These are phyloP conservation scores for Fringilla coelebs DNA, from an alignment of 2,797 vertebrate species.

Conservation along the genomic window DNA sequence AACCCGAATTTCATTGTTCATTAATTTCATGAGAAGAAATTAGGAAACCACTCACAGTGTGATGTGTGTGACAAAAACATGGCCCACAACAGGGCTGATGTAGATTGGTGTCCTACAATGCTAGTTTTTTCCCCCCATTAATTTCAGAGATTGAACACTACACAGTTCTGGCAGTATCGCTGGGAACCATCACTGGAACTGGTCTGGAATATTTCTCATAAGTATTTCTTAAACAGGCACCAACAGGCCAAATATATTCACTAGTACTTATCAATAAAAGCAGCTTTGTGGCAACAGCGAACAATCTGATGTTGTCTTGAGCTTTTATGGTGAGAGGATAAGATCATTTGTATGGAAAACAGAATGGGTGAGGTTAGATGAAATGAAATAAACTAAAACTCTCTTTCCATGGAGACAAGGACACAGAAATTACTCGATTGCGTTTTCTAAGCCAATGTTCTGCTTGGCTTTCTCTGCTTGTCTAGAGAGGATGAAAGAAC, in stretches of 20 bases:
- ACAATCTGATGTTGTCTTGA: background rate
- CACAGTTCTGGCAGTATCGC: background rate
- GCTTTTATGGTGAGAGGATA: background rate
- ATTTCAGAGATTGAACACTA: background rate
- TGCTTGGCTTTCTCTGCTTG: background rate
- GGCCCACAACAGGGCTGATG: accelerated
- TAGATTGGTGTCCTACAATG: background rate
- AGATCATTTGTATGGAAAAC: background rate
- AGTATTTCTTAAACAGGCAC: background rate
- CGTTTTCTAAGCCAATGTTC: background rate
- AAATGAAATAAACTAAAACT: background rate
- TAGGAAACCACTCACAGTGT: background rate
- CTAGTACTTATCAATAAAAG: background rate
- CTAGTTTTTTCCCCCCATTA: accelerated
- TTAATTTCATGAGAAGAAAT: background rate
- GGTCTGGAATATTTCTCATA: background rate
- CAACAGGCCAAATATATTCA: background rate
- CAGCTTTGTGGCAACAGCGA: accelerated
- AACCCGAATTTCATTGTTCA: background rate
- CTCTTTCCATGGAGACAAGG: background rate
- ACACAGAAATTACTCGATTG: background rate
- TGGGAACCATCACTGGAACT: background rate
- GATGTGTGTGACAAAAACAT: background rate
- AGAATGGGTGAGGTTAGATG: background rate
- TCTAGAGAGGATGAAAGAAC: background rate